Percentiles rank a stretch among this genome's conserved stretches.
phyloP scores from a whole-genome alignment of 2,113 vertebrate genomes.

The Zootoca vivipara region DNA sequence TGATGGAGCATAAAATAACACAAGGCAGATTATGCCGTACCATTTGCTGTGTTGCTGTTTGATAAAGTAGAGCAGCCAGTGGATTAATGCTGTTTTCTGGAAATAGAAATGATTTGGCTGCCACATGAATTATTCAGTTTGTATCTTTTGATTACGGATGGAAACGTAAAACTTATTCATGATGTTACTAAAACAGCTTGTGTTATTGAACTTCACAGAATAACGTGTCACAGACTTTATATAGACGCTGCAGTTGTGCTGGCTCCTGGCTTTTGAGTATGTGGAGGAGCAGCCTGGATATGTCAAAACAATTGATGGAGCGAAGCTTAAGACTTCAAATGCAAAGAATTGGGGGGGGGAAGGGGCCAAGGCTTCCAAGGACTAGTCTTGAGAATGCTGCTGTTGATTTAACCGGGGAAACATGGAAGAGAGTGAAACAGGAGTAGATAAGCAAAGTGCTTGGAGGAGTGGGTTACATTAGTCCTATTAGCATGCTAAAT shows the following conservation, averaged over 20 bases:
- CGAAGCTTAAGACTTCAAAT: slow-evolving; percentile 8
- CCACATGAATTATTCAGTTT: slow-evolving; percentile 1
- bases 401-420: slow-evolving; percentile 26
- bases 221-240: slow-evolving; percentile 48
- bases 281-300: slow-evolving; percentile 29
- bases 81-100: not conserved
- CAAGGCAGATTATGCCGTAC: not conserved
- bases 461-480: not conserved
- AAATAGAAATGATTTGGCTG: slow-evolving; percentile 5
- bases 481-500: not conserved
- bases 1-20: not conserved
- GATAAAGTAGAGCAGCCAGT: not conserved
- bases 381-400: not conserved
- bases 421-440: slow-evolving; percentile 4
- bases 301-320: slow-evolving; percentile 21
- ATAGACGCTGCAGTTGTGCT: slow-evolving; percentile 42
- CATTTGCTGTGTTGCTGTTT: not conserved
- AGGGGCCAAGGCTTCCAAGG: not conserved
- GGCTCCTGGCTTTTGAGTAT: not conserved
- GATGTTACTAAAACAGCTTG: not conserved
- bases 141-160: not conserved
- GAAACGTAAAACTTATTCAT: slow-evolving; percentile 26
- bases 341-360: not conserved
- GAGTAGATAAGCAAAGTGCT: slow-evolving; percentile 5
- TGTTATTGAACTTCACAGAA: slow-evolving; percentile 35